Evolutionary conservation across 2,797 vertebrate genomes (phyloP), one percentile per base, ranked within the genome.

Genomic region (Columba guinea): DNA sequence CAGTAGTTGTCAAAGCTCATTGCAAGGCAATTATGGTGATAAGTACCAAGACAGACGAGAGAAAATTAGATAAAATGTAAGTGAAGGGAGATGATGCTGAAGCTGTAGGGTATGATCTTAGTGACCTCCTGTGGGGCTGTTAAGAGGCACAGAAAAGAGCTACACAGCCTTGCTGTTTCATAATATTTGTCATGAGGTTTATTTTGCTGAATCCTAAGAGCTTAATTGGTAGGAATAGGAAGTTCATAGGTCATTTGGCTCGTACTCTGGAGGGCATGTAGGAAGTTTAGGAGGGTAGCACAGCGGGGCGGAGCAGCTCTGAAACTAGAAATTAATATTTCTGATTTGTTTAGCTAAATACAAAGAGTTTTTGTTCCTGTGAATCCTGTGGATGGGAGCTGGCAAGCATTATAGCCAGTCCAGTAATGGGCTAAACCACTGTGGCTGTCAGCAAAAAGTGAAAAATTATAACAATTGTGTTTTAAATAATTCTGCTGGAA

Each of bases 21-120:
- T 77, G 79, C 30, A 84, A 88, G 41, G 67, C 39, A 95, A 90
- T 96, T 95, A 77, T 41, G 41, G 30, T 84, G 85, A 48, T 79
- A 92, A 93, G 71, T 65, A 89, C 41, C 56, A 48, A 94, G 80
- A 84, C 59, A 82, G 60, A 90, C 4, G 2, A 46, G 44, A 87
- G 53, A 90, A 94, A 95, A 91, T 90, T 27, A 86, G 59, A 78
- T 90, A 77, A 95, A 92, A 92, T 84, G 49, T 81, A 92, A 95
- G 96, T 92, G 69, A 96, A 95, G 60, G 62, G 58, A 77, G 39
- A 69, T 68, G n/a, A 64, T 74, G 75, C 51, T 82, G 83, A 91
- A 82, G 24, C 79, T 60, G n/a, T 49, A 86, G 62, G 32, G 28
- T 81, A 11, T 79, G 88, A 91, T 80, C 56, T 93, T 52, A 26